Conservation (phyloP, 2,888 invertebrate genomes). For the Drosophila demipolita region DNA sequence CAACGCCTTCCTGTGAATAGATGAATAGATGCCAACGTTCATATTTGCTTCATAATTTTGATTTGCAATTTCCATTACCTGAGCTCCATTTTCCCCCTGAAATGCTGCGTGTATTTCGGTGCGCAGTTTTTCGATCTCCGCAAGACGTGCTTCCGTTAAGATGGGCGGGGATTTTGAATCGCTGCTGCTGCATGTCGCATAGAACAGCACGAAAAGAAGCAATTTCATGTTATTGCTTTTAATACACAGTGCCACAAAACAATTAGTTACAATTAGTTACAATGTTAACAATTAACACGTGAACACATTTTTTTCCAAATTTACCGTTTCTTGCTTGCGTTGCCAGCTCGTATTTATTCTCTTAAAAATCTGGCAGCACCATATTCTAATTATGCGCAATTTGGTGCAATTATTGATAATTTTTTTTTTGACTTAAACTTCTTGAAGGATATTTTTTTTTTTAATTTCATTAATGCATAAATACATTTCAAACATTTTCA, state of each 20-base stretch:
- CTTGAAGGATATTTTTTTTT: background rate
- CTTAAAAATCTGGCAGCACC: slow-evolving; percentile 25
- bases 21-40: background rate
- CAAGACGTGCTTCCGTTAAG: slow-evolving; percentile 29
- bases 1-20: slow-evolving; percentile 57
- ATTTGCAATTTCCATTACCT: slow-evolving; percentile 20
- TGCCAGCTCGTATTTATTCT: slow-evolving; percentile 24
- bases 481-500: background rate
- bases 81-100: slow-evolving; percentile 50
- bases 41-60: background rate
- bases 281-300: slow-evolving; percentile 46
- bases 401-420: background rate
- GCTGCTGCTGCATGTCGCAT: slow-evolving; percentile 12
- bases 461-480: background rate
- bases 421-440: background rate
- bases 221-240: slow-evolving; percentile 27
- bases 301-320: slow-evolving; percentile 41
- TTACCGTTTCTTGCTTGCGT: slow-evolving; percentile 46
- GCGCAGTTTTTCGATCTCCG: slow-evolving; percentile 78
- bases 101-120: slow-evolving; percentile 73
- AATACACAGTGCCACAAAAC: slow-evolving; percentile 1
- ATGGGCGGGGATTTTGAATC: background rate
- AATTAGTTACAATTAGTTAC: slow-evolving; percentile 4
- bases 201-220: slow-evolving; percentile 35
- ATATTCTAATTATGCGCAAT: background rate